Base-by-base conservation (phyloP, 2,888 invertebrate genomes). In the Cheilosia vernalis region DNA sequence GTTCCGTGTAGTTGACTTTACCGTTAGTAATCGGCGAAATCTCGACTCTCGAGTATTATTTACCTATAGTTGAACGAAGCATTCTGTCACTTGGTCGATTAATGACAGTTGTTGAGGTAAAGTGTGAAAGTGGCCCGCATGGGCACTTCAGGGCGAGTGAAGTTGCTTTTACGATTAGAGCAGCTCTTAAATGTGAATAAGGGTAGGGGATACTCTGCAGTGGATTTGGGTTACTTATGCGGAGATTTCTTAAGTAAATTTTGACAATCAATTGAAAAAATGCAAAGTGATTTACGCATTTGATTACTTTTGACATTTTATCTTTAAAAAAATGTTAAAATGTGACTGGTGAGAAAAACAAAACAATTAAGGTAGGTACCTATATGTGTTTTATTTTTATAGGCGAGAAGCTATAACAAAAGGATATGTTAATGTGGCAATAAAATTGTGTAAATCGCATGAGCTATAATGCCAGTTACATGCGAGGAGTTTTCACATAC, bases 1-100 rank as follows among this genome's bases (percentile, higher is more conserved):
- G 91, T 89, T 83, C 47, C 89, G 90, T 88, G 87, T 77, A 85
- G 85, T 85, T 85, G 85, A 85, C 81, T 81, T 63, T 70, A 76
- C 61, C 81, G 76, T 63, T 70, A 27, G 76, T 70, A 72, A 85
- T 87, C 55, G 72, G n/a, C 53, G 55, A 69, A 60, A 53, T 58
- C 6, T 51, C 33, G 53, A 61, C 27, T 78, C 64, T 86, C 27
- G 74, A 70, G 78, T 72, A 56, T 37, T 83, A 64, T 82, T 73
- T 82, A 86, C 72, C 66, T 78, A 56, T 78, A 56, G 66, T 69
- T 69, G 27, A 66, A 51, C 49, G 61, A 70, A 37, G 61, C 67
- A 87, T 51, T 66, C 60, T 79, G 83, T 79, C 73, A 87, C 61
- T 79, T 70, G 83, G 83, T 74, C 86, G 78, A 78, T 79, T 87